Evolutionary conservation across 2,113 vertebrate species (phyloP), one percentile per base, ranked within the genome.

Genomic region (Crotalus horridus): DNA sequence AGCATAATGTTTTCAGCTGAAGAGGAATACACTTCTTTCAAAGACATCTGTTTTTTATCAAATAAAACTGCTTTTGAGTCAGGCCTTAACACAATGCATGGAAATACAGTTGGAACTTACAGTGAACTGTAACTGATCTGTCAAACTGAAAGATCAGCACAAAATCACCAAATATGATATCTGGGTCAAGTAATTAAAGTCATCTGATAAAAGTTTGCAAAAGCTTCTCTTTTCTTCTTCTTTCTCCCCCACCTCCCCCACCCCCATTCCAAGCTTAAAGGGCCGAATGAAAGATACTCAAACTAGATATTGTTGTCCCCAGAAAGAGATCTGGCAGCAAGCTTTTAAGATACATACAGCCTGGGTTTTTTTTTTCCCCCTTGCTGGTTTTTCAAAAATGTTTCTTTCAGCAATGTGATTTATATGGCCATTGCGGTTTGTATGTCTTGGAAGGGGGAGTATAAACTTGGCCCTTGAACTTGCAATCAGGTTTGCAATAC

Each of bases 11-110:
- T 97, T 96, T 95, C 94, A 91, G 56, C 96, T 96, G 93, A 89
- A 90, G 95, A 96, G 95, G 93, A 96, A 92, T 92, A 91, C 94
- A 94, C 95, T 90, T 95, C 95, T 97, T 95, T 96, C 94, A 96
- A 95, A 95, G 95, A 96, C 97, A 97, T 97, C 97, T 97, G 97
- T 3, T 97, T 97, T 96, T 96, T 96, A 97, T 97, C 96, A 97
- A 94, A 95, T 94, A 94, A 95, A 97, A 96, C 96, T 96, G 95
- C 94, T 96, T 96, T 96, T 93, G 95, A 97, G 95, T 96, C 97
- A 94, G 95, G 94, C 95, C 95, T 96, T 96, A 96, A 95, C 96
- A 96, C 95, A 96, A 95, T 97, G 96, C 95, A 96, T 97, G 95
- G 95, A 97, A 96, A 96, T 96, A 95, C 94, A 96, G 95, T 95